Percentiles rank a stretch among this genome's conserved stretches.
Conservation (phyloP, 2,797 vertebrate genomes). For the Peromyscus melanophrys region DNA sequence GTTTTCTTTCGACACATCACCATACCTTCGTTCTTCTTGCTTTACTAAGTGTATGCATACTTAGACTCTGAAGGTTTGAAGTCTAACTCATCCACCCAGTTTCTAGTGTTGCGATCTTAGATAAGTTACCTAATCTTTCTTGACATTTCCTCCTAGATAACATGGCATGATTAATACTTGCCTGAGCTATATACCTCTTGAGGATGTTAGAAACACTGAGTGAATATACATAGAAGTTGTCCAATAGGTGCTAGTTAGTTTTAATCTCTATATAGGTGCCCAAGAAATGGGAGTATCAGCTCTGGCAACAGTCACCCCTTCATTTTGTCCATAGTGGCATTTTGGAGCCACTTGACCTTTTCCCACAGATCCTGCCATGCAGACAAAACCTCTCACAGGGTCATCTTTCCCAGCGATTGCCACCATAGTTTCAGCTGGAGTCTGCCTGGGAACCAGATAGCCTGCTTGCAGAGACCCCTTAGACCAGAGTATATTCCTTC, state of each 20-base stretch:
- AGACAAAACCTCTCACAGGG: not conserved
- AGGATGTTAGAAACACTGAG: conserved; percentile 26
- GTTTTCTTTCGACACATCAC: conserved; percentile 24
- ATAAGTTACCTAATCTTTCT: conserved; percentile 38
- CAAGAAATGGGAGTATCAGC: not conserved
- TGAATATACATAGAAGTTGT: conserved; percentile 29
- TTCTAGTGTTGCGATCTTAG: conserved; percentile 19
- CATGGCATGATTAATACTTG: not conserved
- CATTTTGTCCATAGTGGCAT: not conserved
- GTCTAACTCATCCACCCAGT: not conserved
- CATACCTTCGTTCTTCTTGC: not conserved
- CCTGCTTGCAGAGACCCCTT: not conserved
- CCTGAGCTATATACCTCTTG: conserved; percentile 3
- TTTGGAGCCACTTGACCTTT: not conserved
- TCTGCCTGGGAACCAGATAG: not conserved
- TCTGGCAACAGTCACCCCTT: not conserved
- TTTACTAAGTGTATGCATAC: not conserved
- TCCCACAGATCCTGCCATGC: not conserved
- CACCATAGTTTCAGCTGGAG: not conserved
- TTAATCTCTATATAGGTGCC: conserved; percentile 1
- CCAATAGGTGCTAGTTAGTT: not conserved
- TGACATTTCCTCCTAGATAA: conserved; percentile 31
- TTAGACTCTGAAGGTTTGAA: conserved; percentile 23
- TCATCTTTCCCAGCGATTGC: not conserved
- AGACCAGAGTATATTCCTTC: not conserved